These are phyloP conservation scores for Tragelaphus oryx DNA, from an alignment of 2,797 vertebrate genomes.

Conservation along the genomic window DNA sequence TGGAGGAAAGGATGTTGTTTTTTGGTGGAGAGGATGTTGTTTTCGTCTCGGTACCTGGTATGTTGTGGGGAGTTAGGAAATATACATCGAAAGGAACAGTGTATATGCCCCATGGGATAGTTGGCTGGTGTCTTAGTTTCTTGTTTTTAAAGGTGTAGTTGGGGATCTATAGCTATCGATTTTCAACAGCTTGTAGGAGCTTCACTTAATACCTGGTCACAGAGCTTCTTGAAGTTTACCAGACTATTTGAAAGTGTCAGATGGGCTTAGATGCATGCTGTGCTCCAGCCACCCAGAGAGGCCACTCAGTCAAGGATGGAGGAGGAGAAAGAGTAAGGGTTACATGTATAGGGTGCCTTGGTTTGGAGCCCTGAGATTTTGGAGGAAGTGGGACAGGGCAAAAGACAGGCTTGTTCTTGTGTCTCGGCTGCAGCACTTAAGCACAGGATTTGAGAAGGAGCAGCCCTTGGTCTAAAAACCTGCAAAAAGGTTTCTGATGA, in stretches of 20 bases:
- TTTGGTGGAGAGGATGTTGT: not conserved
- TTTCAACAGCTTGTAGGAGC: not conserved
- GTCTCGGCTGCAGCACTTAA: not conserved
- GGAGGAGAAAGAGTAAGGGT: not conserved
- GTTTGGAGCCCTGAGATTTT: not conserved
- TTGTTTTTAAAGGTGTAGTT: not conserved
- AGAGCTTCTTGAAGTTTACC: not conserved
- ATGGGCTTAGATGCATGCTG: not conserved
- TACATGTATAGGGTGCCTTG: not conserved
- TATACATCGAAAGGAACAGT: not conserved
- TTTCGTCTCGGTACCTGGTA: not conserved
- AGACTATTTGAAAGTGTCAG: not conserved
- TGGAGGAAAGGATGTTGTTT: not conserved
- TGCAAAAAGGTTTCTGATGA: not conserved
- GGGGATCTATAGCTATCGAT: not conserved
- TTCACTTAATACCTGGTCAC: not conserved
- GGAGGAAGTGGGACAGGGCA: not conserved
- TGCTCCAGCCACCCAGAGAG: not conserved
- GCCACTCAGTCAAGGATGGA: not conserved
- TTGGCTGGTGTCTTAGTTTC: not conserved
- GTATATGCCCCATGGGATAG: not conserved
- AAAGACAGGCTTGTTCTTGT: not conserved
- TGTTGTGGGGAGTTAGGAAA: not conserved
- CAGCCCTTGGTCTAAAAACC: not conserved
- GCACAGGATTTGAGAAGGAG: not conserved